Base-by-base conservation (phyloP, 2,888 invertebrate species). In the Stenodera caucasica region DNA sequence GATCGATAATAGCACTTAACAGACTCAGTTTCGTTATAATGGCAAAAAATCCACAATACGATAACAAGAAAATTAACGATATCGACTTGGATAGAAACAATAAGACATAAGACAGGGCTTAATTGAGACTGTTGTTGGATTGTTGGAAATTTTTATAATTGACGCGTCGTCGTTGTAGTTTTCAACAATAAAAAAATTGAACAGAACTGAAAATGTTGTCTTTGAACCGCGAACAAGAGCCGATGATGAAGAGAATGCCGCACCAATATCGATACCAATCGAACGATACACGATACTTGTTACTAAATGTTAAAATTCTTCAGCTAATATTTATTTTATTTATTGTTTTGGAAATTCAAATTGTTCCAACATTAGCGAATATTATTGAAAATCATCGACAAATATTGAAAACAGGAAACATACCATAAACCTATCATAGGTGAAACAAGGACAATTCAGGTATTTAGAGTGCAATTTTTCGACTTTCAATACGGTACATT, bases 1-100 rank as follows among this genome's bases (percentile, higher is more conserved):
- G n/a, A n/a, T n/a, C n/a, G n/a, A n/a, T n/a, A n/a, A n/a, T n/a
- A n/a, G n/a, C n/a, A n/a, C n/a, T n/a, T n/a, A n/a, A n/a, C n/a
- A n/a, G n/a, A n/a, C n/a, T n/a, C n/a, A n/a, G n/a, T n/a, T n/a
- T n/a, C n/a, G n/a, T n/a, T n/a, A n/a, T n/a, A 61, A 18, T 53
- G 53, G 56, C 57, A 53, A 60, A 57, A 51, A 55, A 57, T 54
- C 29, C 54, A 57, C 23, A n/a, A 18, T 51, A 50, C 37, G 18
- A 45, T n/a, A 53, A 14, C 40, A 57, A 23, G 23, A 29, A 49
- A 53, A 33, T 15, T 15, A 14, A 3, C 12, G 37, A 11, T n/a
- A n/a, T n/a, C n/a, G n/a, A n/a, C n/a, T n/a, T n/a, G n/a, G n/a
- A n/a, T n/a, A n/a, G n/a, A n/a, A n/a, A n/a, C n/a, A n/a, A n/a